Conservation (phyloP, 2,888 invertebrate species). For the Hemaris fuciformis region DNA sequence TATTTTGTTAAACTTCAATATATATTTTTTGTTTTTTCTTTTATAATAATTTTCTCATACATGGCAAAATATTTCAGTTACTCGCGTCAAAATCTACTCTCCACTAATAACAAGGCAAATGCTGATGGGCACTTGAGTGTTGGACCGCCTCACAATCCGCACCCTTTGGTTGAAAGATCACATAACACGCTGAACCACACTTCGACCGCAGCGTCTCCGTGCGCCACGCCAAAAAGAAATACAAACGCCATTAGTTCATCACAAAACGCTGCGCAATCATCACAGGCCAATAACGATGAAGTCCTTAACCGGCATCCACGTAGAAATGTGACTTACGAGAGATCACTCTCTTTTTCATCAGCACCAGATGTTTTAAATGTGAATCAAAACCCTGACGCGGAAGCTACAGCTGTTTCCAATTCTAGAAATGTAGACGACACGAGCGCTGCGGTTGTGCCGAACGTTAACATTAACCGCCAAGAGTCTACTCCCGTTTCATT, state of each 20-base stretch:
- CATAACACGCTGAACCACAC: slow-evolving; percentile 76
- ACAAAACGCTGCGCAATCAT: slow-evolving; percentile 29
- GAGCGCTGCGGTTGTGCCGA: slow-evolving; percentile 34
- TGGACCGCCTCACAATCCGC: slow-evolving; percentile 56
- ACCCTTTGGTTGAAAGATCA: slow-evolving; percentile 79
- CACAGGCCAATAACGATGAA: slow-evolving; percentile 39
- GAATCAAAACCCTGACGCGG: slow-evolving; percentile 64
- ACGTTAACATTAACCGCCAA: slow-evolving; percentile 59
- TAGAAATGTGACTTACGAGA: slow-evolving; percentile 60
- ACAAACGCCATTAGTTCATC: slow-evolving; percentile 46
- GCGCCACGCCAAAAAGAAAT: slow-evolving; percentile 64
- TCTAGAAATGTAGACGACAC: slow-evolving; percentile 46
- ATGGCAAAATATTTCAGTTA: slow-evolving; percentile 82
- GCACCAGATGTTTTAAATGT: slow-evolving; percentile 82
- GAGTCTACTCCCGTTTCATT: slow-evolving; percentile 51
- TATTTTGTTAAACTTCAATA: slow-evolving; percentile 1
- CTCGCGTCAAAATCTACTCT: slow-evolving; percentile 93
- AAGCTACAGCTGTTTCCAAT: slow-evolving; percentile 32
- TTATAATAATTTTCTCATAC: background rate
- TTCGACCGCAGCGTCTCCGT: slow-evolving; percentile 50
- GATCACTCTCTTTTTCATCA: slow-evolving; percentile 73
- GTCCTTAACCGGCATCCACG: slow-evolving; percentile 39
- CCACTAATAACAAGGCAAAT: slow-evolving; percentile 87
- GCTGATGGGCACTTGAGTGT: slow-evolving; percentile 80
- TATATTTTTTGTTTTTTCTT: slow-evolving; percentile 2